phyloP scores from a whole-genome alignment of 2,113 vertebrate genomes.

The Pristiophorus japonicus region DNA sequence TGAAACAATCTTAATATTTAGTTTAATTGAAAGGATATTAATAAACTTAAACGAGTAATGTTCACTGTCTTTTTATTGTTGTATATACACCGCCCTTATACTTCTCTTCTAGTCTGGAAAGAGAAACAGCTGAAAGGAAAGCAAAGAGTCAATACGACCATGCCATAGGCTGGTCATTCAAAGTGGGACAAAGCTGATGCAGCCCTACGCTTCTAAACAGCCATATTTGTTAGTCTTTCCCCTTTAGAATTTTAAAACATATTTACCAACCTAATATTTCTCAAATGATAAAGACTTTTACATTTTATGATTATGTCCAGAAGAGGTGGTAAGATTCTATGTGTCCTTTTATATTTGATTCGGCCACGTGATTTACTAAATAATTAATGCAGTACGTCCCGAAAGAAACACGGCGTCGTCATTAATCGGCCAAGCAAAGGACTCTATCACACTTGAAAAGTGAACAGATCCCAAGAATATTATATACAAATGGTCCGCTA shows the following conservation, averaged over 20 bases:
- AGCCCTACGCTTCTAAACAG: slow-evolving; percentile 34
- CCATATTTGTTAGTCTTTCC: slow-evolving; percentile 35
- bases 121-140: slow-evolving; percentile 23
- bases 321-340: slow-evolving; percentile 33
- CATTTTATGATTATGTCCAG: slow-evolving; percentile 14
- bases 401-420: slow-evolving; percentile 99
- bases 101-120: not conserved
- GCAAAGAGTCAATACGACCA: slow-evolving; percentile 34
- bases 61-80: not conserved
- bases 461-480: slow-evolving; percentile 99
- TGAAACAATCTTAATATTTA: not conserved
- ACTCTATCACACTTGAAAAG: slow-evolving; percentile 99
- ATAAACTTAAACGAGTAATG: not conserved
- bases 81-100: not conserved
- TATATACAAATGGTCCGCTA: slow-evolving; percentile 82
- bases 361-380: slow-evolving; percentile 99
- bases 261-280: slow-evolving; percentile 20
- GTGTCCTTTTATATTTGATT: slow-evolving; percentile 83
- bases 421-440: slow-evolving; percentile 99
- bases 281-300: slow-evolving; percentile 12
- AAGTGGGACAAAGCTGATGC: slow-evolving; percentile 38
- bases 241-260: slow-evolving; percentile 29
- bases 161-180: slow-evolving; percentile 38
- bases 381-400: slow-evolving; percentile 99
- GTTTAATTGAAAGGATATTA: not conserved